These are phyloP conservation scores for Fulica atra DNA, from an alignment of 2,113 vertebrate genomes.

Conservation along the genomic window DNA sequence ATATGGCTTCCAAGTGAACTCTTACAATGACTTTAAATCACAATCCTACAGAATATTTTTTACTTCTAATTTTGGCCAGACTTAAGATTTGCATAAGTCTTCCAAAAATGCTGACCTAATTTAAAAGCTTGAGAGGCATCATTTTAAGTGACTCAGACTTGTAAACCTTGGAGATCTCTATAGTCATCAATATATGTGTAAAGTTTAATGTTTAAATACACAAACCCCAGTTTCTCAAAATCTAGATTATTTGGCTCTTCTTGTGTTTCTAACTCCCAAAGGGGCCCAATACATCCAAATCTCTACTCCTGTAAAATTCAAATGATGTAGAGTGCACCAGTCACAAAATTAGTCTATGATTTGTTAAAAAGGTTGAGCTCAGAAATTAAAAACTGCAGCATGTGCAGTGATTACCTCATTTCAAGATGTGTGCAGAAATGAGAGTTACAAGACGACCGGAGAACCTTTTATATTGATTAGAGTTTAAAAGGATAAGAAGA, in stretches of 20 bases:
- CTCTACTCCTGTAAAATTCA: not conserved
- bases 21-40: not conserved
- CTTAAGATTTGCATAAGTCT: not conserved
- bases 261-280: not conserved
- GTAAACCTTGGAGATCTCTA: not conserved
- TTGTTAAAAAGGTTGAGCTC: not conserved
- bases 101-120: not conserved
- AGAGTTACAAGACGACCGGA: not conserved
- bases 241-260: not conserved
- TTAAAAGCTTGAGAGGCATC: not conserved
- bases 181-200: not conserved
- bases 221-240: not conserved
- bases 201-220: not conserved
- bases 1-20: not conserved
- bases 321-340: not conserved
- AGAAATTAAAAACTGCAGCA: not conserved
- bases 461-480: not conserved
- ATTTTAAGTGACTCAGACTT: not conserved
- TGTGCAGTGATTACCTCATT: not conserved
- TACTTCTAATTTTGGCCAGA: not conserved
- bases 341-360: not conserved
- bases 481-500: not conserved
- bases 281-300: not conserved
- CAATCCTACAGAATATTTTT: not conserved
- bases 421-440: not conserved